A percentile compares a stretch with the other conserved stretches of the same genome.
Conservation (phyloP, 2,888 invertebrate species). For the Amorpha juglandis region DNA sequence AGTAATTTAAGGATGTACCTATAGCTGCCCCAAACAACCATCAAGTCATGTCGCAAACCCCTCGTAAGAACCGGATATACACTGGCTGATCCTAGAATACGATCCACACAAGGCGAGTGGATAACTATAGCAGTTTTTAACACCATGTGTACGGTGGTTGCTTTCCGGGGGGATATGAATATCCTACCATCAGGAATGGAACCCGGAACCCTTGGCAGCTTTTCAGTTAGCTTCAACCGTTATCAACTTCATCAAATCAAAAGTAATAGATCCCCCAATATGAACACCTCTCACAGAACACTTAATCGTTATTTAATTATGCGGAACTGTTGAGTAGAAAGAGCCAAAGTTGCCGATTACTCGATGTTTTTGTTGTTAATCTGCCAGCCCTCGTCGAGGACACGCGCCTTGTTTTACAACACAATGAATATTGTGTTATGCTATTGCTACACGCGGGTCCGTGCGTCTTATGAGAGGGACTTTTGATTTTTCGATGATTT, state of each 20-base stretch:
- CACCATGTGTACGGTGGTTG: no score
- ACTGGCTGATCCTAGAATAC: no score
- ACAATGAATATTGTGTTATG: constrained; percentile 19
- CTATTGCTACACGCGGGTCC: not conserved
- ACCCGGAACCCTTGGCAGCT: no score
- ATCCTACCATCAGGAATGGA: no score
- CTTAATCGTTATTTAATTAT: constrained; percentile 81
- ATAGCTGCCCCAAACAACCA: no score
- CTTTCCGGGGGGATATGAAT: no score
- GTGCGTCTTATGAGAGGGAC: no score
- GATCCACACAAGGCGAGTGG: no score
- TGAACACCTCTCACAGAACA: constrained; percentile 44
- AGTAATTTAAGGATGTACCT: no score
- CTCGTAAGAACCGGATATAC: no score
- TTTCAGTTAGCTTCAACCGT: not conserved
- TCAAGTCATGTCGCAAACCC: no score
- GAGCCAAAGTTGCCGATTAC: constrained; percentile 61
- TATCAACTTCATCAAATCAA: not conserved
- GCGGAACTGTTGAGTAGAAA: constrained; percentile 62
- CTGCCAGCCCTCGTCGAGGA: constrained; percentile 27
- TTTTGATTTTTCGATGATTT: not conserved
- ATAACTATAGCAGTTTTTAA: no score
- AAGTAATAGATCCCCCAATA: constrained; percentile 36
- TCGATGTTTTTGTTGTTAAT: constrained; percentile 63
- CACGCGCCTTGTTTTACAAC: constrained; percentile 25